Base-by-base conservation (phyloP, 2,888 invertebrate genomes). In the Muschampia staudingeri region DNA sequence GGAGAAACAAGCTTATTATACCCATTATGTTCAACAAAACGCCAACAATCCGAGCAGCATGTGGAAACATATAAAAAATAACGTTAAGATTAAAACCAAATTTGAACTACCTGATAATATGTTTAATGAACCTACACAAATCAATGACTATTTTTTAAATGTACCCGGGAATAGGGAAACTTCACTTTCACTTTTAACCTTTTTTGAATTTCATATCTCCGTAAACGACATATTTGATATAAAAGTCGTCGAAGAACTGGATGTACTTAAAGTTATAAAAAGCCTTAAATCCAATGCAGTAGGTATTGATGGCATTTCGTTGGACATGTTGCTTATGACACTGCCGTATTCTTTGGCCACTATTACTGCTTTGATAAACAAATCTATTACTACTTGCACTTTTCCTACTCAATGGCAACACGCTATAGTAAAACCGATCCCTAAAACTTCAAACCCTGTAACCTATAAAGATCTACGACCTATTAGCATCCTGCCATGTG, bases 271-370 rank as follows among this genome's bases (percentile, higher is more conserved):
- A n/a, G n/a, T 42, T n/a, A 7, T 70, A 2, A 70, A 70, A 42
- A 42, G 16, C 11, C 37, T 84, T n/a, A 81, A 81, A 37, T 82
- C 83, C 14, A 83, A 85, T 73, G 78, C 83, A 12, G n/a, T 72
- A 14, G 80, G 83, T 42, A 37, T 16, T 25, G 85, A 85, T 69
- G 67, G 65, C 8, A 82, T 83, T 14, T 77, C 75, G 8, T 25
- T 65, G 9, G 80, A 81, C 42, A 82, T 84, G 82, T 8, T 84
- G 0, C 42, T 67, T n/a, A 40, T 77, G 73, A 73, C 77, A 6
- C 40, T 82, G 5, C 72, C 82, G 3, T 8, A 16, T 25, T 73
- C 80, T 9, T n/a, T 82, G n/a, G 1, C 69, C 8, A 52, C 19
- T 12, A 80, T 82, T 9, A 81, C 73, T 7, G 25, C 75, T 5